Evolutionary conservation across 2,113 vertebrate species (phyloP).

Genomic region (Heteronetta atricapilla): DNA sequence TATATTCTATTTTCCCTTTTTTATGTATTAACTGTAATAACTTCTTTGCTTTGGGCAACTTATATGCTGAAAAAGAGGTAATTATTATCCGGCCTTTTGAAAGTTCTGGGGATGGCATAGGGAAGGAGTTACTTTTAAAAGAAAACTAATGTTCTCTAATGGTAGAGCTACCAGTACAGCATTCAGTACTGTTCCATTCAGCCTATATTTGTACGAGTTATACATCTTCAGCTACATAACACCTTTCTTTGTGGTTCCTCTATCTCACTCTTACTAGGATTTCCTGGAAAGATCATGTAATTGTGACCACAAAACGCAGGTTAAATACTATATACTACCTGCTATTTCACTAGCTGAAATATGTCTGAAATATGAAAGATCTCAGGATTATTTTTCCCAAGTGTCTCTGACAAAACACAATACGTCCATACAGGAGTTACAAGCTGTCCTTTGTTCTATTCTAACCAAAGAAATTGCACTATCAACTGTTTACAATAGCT

Average conservation of each 20-base stretch:
- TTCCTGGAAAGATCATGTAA: not conserved
- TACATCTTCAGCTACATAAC: not conserved
- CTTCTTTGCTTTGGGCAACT: slow-evolving; percentile 33
- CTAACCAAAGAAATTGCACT: not conserved
- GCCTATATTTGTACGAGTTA: not conserved
- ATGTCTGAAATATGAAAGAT: not conserved
- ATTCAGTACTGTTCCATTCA: not conserved
- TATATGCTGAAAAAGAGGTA: not conserved
- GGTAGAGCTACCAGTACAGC: not conserved
- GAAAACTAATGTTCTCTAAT: not conserved
- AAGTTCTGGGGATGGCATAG: not conserved
- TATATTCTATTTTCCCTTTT: slow-evolving; percentile 34
- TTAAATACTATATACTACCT: not conserved
- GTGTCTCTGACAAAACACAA: not conserved
- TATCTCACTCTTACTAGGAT: not conserved
- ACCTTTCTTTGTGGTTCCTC: not conserved
- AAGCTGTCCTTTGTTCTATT: not conserved
- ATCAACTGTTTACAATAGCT: not conserved
- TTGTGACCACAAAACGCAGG: not conserved
- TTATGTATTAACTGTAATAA: slow-evolving; percentile 40
- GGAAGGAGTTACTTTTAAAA: not conserved
- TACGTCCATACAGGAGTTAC: not conserved
- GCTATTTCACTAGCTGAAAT: not conserved
- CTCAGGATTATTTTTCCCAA: not conserved
- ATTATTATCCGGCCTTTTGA: not conserved